Percentiles rank a stretch among this genome's conserved stretches.
phyloP scores from a whole-genome alignment of 2,113 vertebrate species.

The Paedocypris sp. region DNA sequence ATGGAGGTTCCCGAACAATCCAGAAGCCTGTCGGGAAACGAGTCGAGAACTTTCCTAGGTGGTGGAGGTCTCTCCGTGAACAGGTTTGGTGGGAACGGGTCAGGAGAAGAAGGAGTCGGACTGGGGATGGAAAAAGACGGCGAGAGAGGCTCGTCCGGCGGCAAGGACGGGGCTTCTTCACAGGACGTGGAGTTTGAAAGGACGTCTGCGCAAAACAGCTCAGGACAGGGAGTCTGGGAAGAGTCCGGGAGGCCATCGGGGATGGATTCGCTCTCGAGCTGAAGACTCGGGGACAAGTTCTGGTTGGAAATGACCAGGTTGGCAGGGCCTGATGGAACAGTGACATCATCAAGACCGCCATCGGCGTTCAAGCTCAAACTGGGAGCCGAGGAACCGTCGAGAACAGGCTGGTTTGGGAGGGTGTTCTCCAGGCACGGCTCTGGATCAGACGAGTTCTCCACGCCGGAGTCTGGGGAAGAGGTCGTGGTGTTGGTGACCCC shows the following conservation, averaged over 20 bases:
- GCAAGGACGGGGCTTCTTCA: background rate
- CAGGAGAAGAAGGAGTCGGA: background rate
- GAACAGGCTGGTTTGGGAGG: too few species aligned
- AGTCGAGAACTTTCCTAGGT: constrained; percentile 23
- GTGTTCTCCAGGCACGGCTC: too few species aligned
- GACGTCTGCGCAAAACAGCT: background rate
- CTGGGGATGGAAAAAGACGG: constrained; percentile 6
- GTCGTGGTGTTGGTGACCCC: too few species aligned
- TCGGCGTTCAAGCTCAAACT: too few species aligned
- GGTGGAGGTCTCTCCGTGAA: constrained; percentile 24
- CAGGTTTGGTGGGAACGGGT: constrained; percentile 21
- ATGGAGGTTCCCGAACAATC: background rate
- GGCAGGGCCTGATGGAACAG: background rate
- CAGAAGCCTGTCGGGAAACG: constrained; percentile 9
- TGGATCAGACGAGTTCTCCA: too few species aligned
- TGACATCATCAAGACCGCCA: too few species aligned
- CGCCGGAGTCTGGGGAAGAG: too few species aligned
- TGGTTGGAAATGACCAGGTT: background rate
- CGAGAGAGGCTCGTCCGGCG: background rate
- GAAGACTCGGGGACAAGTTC: background rate
- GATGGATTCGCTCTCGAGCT: background rate
- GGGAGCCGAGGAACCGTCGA: too few species aligned
- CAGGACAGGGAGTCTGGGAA: background rate
- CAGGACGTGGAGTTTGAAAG: background rate
- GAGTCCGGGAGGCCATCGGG: background rate